These are phyloP conservation scores for Monomorium pharaonis DNA, from an alignment of 1,140 invertebrate species.

Conservation along the genomic window DNA sequence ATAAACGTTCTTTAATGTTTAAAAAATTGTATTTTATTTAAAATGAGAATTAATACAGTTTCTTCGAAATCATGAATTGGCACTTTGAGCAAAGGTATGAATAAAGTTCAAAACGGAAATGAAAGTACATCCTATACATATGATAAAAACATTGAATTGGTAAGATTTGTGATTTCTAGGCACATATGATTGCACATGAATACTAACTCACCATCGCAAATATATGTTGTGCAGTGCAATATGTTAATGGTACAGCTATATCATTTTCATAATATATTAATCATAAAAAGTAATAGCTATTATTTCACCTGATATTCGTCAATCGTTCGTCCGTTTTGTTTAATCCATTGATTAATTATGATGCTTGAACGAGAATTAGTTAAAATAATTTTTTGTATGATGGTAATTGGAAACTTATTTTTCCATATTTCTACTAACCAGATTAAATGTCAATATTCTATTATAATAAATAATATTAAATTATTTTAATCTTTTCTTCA, in stretches of 20 bases:
- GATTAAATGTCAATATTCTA: too few relatives aligned
- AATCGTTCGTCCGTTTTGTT: background rate
- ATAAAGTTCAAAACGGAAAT: background rate
- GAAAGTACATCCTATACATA: too few relatives aligned
- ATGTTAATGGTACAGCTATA: background rate
- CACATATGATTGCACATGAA: background rate
- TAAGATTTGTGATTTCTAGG: background rate
- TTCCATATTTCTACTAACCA: too few relatives aligned
- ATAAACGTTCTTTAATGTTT: background rate
- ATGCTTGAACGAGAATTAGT: background rate
- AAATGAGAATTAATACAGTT: background rate
- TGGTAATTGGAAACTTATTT: too few relatives aligned
- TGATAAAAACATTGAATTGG: background rate
- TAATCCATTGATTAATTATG: background rate
- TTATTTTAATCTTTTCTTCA: background rate
- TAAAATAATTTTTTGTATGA: too few relatives aligned
- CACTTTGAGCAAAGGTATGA: background rate
- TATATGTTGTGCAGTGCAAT: background rate
- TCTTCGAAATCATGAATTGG: background rate
- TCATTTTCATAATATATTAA: background rate
- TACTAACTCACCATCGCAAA: background rate
- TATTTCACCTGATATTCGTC: background rate
- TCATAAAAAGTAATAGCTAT: background rate
- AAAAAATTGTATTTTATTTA: background rate
- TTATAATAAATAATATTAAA: background rate